Conservation (phyloP, 2,888 invertebrate species). For the Tetrapedia diversipes region DNA sequence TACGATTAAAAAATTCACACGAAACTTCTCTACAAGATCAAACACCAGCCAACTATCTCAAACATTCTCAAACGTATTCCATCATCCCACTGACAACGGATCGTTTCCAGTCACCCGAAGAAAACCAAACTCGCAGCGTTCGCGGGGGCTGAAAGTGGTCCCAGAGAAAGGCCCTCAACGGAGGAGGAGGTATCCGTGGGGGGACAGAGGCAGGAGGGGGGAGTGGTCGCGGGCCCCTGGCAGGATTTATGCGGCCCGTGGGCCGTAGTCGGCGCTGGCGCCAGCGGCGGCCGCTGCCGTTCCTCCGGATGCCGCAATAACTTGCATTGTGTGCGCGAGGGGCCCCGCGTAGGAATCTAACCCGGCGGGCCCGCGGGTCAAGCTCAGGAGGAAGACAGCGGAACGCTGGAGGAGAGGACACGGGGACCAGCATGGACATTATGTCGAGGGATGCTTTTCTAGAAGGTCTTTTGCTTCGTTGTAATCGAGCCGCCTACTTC, state of each 20-base stretch:
- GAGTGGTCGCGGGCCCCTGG: constrained; percentile 18
- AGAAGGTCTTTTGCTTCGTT: constrained; percentile 58
- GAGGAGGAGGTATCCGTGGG: constrained; percentile 12
- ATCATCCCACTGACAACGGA: background rate
- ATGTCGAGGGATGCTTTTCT: constrained; percentile 67
- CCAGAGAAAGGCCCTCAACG: constrained; percentile 2
- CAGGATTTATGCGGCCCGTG: constrained; percentile 66
- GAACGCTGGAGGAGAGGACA: constrained; percentile 61
- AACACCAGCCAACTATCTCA: no score
- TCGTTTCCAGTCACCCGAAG: background rate
- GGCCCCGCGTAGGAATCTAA: constrained; percentile 79
- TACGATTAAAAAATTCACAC: no score
- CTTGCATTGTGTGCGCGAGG: constrained; percentile 81
- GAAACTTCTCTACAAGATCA: no score
- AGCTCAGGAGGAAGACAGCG: constrained; percentile 70
- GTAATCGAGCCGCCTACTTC: constrained; percentile 70
- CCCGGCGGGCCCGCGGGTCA: constrained; percentile 81
- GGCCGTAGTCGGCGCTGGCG: constrained; percentile 70
- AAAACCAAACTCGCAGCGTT: background rate
- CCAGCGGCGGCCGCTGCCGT: constrained; percentile 77
- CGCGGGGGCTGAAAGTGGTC: constrained; percentile 9
- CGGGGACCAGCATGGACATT: constrained; percentile 64
- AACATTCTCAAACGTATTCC: background rate
- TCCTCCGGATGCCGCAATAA: constrained; percentile 80
- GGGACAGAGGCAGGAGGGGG: constrained; percentile 24